Evolutionary conservation across 2,888 invertebrate genomes (phyloP).

Genomic region (Lepidonotus clava): DNA sequence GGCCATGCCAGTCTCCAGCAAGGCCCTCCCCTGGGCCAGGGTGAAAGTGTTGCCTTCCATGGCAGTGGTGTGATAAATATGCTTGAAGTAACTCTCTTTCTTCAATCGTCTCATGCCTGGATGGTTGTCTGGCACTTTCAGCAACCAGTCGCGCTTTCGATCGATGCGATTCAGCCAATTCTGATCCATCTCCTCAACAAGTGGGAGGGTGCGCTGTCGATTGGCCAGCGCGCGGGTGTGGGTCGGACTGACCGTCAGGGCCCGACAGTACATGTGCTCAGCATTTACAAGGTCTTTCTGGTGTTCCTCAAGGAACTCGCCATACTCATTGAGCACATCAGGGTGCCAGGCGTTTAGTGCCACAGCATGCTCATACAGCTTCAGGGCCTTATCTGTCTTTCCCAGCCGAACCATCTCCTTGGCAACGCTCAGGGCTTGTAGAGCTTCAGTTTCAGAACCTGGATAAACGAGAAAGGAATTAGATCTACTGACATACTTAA

Average conservation of each 20-base stretch:
- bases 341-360: slow-evolving; percentile 95
- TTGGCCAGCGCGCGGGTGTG: slow-evolving; percentile 85
- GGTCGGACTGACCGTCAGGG: slow-evolving; percentile 90
- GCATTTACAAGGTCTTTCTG: slow-evolving; percentile 92
- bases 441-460: slow-evolving; percentile 87
- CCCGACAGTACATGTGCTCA: slow-evolving; percentile 92
- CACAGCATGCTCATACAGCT: slow-evolving; percentile 88
- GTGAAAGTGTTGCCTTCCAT: slow-evolving; percentile 99
- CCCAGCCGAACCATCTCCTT: slow-evolving; percentile 91
- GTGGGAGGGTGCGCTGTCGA: slow-evolving; percentile 90
- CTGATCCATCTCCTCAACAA: slow-evolving; percentile 92
- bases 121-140: slow-evolving; percentile 89
- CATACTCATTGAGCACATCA: slow-evolving; percentile 94
- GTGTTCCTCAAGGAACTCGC: slow-evolving; percentile 93
- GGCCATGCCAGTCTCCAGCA: slow-evolving; percentile 91
- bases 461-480: background rate
- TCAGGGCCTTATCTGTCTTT: slow-evolving; percentile 89
- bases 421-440: slow-evolving; percentile 91
- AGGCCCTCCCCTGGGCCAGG: slow-evolving; percentile 92
- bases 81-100: slow-evolving; percentile 95
- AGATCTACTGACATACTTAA: background rate
- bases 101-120: slow-evolving; percentile 92
- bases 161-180: slow-evolving; percentile 89
- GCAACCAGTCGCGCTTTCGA: slow-evolving; percentile 89
- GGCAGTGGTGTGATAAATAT: slow-evolving; percentile 97